Evolutionary conservation across 1,140 invertebrate genomes (phyloP), one percentile per base, ranked within the genome.

Genomic region (Lithobius niger): DNA sequence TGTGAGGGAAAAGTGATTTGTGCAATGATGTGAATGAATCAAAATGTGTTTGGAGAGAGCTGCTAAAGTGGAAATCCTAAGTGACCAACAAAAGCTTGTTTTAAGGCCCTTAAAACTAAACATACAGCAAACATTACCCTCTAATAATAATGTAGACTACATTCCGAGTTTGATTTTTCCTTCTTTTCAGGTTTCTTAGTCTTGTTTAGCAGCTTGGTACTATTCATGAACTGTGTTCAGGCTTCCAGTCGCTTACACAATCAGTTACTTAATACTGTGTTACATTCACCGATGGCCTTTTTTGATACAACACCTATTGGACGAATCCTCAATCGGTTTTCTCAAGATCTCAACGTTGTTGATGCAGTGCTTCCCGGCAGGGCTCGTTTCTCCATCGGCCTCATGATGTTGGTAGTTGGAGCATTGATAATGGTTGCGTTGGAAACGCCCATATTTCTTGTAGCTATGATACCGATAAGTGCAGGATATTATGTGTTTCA

Each of bases 241-340:
- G 89, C 88, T 25, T 82, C 86, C 56, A 73, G 73, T 58, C 70
- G 77, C 43, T 73, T 95, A 62, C 92, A 97, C 75, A 68, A 76
- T 59, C 65, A 77, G 57, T 79, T 95, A 71, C 75, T 96, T 66
- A 64, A 68, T 50, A 80, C 80, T 64, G 76, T 95, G 64, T 71
- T 95, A 65, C 79, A 79, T 65, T 77, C 81, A 1, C 74, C 75
- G 1, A 68, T 79, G 65, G 56, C 60, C 1, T 79, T 80, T 76
- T 94, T 86, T 25, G 57, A 54, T 18, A 3, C 3, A 4, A 31
- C 40, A 10, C 76, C 77, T 27, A 64, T 69, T 55, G 79, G 79
- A 6, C 64, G 76, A 45, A 72, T 79, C 18, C 36, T 79, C 24
- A 79, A 79, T 19, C 28, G 61, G 31, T 67, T 72, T 48, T 64